These are phyloP conservation scores for Corynorhinus townsendii DNA, from an alignment of 2,113 vertebrate genomes.

Conservation along the genomic window DNA sequence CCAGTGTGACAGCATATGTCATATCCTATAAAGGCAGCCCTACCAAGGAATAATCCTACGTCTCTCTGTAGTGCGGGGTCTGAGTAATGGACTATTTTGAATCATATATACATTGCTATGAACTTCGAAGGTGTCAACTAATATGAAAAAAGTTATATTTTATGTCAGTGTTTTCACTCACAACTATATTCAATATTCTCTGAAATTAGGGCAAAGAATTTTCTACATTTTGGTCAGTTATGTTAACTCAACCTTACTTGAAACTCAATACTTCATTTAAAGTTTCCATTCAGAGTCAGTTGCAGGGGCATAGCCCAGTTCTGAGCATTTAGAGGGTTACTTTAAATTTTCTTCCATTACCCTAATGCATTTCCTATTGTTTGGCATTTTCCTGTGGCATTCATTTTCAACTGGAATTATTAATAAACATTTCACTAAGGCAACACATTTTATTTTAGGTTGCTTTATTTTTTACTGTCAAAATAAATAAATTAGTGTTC, in stretches of 20 bases:
- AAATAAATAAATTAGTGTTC: conserved; percentile 15
- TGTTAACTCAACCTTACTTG: not conserved
- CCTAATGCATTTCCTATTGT: not conserved
- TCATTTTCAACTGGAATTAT: conserved; percentile 32
- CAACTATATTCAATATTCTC: not conserved
- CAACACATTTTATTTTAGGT: conserved; percentile 9
- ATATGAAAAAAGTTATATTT: not conserved
- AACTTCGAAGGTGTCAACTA: not conserved
- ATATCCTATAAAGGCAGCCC: not conserved
- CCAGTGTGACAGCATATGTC: not conserved
- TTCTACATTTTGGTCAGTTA: not conserved
- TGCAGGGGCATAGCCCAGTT: not conserved
- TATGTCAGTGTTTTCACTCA: not conserved
- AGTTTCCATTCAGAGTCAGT: not conserved
- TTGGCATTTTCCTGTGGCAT: not conserved
- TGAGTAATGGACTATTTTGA: not conserved
- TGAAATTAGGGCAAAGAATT: not conserved
- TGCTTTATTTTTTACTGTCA: not conserved
- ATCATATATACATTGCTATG: not conserved
- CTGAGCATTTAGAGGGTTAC: not conserved
- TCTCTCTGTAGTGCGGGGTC: not conserved
- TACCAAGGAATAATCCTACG: not conserved
- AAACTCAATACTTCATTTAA: not conserved
- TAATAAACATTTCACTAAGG: conserved; percentile 13
- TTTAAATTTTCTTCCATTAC: not conserved